Evolutionary conservation across 2,888 invertebrate species (phyloP).

Genomic region (Drosophila austrosaltans): DNA sequence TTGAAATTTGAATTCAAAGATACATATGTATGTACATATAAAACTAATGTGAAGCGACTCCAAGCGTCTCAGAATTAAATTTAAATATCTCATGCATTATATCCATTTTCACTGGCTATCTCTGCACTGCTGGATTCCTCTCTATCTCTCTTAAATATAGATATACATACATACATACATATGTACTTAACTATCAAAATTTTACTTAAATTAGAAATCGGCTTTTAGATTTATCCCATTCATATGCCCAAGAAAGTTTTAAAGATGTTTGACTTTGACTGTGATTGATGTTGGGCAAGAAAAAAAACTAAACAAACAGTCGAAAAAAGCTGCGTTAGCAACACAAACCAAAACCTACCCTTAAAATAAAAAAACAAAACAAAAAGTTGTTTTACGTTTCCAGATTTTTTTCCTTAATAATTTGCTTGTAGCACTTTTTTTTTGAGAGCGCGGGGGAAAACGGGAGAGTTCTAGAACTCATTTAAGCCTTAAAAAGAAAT

Average conservation of each 20-base stretch:
- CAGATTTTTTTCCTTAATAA: constrained; percentile 76
- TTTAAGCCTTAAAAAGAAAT: constrained; percentile 77
- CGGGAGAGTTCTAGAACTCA: constrained; percentile 52
- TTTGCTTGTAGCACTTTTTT: constrained; percentile 46
- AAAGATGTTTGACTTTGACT: constrained; percentile 42
- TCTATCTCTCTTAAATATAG: too few species aligned
- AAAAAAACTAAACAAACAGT: constrained; percentile 18
- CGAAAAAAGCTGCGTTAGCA: constrained; percentile 16
- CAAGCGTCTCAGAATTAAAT: neutral
- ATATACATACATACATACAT: too few species aligned
- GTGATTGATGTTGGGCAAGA: constrained; percentile 41
- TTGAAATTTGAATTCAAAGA: constrained; percentile 52
- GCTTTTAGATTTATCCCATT: too few species aligned
- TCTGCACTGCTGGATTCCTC: too few species aligned
- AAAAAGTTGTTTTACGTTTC: constrained; percentile 74
- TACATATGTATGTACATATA: neutral
- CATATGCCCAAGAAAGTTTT: constrained; percentile 13
- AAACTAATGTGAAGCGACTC: neutral
- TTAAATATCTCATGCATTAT: neutral
- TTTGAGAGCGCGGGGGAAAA: neutral
- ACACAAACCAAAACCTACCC: constrained; percentile 56
- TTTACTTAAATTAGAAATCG: too few species aligned
- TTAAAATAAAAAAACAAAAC: constrained; percentile 54
- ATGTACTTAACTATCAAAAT: too few species aligned
- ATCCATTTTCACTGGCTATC: too few species aligned